A percentile compares a stretch with the other conserved stretches of the same genome.
Conservation (phyloP, 23 tunicate species). For the Diplosoma virens region DNA sequence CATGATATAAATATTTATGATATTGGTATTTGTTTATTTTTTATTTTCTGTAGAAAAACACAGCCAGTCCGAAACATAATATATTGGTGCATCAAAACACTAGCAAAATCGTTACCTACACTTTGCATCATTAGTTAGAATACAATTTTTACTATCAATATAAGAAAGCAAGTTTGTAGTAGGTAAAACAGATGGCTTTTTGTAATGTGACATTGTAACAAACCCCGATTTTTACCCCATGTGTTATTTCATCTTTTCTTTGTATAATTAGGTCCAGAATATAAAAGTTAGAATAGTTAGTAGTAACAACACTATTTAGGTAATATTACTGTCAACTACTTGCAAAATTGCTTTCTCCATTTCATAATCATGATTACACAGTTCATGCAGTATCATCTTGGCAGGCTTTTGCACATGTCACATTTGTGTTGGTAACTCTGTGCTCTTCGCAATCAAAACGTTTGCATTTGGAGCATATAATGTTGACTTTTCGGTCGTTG, state of each 20-base stretch:
- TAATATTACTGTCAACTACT: background rate
- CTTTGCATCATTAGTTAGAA: background rate
- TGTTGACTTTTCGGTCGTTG: too few species aligned
- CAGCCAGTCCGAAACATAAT: background rate
- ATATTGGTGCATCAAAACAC: background rate
- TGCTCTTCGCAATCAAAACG: slow-evolving; percentile 23
- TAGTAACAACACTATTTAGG: background rate
- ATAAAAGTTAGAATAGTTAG: background rate
- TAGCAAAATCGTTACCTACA: background rate
- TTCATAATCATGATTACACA: background rate
- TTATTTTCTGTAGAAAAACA: background rate
- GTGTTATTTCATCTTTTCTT: background rate
- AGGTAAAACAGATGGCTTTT: background rate
- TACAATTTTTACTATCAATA: background rate
- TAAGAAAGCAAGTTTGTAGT: background rate
- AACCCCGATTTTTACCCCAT: background rate
- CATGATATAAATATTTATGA: background rate
- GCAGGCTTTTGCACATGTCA: slow-evolving; percentile 14
- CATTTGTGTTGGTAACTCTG: slow-evolving; percentile 26
- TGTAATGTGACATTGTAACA: background rate
- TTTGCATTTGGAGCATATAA: slow-evolving; percentile 25
- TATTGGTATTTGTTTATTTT: background rate
- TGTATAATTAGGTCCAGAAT: background rate
- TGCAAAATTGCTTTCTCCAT: background rate
- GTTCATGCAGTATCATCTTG: slow-evolving; percentile 16